phyloP scores from a whole-genome alignment of 1,140 invertebrate species.

The Mercenaria mercenaria region DNA sequence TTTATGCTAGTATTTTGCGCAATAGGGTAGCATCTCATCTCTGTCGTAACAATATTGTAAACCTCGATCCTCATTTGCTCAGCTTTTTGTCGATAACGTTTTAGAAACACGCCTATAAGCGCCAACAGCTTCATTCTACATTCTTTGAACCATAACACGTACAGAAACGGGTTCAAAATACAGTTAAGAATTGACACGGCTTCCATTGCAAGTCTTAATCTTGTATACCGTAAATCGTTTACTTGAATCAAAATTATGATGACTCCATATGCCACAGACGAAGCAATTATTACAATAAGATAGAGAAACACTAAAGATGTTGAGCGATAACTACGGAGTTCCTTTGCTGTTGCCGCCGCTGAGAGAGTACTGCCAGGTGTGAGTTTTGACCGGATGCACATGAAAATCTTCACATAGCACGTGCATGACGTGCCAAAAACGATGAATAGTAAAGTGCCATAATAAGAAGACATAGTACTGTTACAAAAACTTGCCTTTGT shows the following conservation, averaged over 20 bases:
- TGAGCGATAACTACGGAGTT: background rate
- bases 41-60: background rate
- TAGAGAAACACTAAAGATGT: background rate
- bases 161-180: slow-evolving; percentile 20
- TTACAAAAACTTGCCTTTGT: background rate
- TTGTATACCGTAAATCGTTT: background rate
- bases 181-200: background rate
- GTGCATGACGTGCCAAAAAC: background rate
- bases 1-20: no score
- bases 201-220: background rate
- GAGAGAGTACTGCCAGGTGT: background rate
- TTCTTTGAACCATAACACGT: slow-evolving; percentile 32
- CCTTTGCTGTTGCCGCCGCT: background rate
- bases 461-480: background rate
- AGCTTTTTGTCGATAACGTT: background rate
- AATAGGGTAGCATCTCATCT: no score
- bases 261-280: background rate
- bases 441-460: no score
- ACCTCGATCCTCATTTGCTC: slow-evolving; percentile 5
- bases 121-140: background rate
- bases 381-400: background rate
- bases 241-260: background rate
- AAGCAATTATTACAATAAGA: background rate
- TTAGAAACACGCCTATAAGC: background rate
- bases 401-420: slow-evolving; percentile 3